Percentiles rank a stretch among this genome's conserved stretches.
These are phyloP conservation scores for Larimichthys polyactis DNA, from an alignment of 2,113 vertebrate genomes.

Conservation along the genomic window DNA sequence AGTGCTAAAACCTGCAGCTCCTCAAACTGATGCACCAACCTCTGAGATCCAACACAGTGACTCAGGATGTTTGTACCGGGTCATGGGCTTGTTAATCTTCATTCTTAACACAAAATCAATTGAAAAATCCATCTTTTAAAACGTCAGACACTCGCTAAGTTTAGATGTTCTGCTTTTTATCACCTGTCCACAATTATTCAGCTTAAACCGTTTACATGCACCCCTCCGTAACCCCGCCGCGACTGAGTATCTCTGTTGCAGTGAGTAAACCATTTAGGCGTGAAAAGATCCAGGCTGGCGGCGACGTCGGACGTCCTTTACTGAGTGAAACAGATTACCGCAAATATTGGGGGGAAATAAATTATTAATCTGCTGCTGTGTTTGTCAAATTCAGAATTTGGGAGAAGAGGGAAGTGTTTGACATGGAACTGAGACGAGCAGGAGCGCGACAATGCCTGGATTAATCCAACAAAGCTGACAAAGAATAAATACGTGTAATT, in stretches of 20 bases:
- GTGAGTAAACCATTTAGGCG: constrained; percentile 33
- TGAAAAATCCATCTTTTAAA: not conserved
- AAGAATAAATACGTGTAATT: not conserved
- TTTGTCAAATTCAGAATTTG: constrained; percentile 11
- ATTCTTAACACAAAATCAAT: not conserved
- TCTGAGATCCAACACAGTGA: not conserved
- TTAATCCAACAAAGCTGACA: not conserved
- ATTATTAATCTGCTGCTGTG: constrained; percentile 5
- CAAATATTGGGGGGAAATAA: not conserved
- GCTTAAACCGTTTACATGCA: constrained; percentile 37
- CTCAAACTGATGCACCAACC: too few species aligned
- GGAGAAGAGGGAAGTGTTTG: not conserved
- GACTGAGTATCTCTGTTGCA: constrained; percentile 4
- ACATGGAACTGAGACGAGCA: not conserved
- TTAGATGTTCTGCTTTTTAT: constrained; percentile 7
- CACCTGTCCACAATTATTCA: not conserved
- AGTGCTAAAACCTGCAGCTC: too few species aligned
- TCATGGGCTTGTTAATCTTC: not conserved
- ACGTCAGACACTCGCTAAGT: not conserved
- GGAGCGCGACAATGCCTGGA: not conserved
- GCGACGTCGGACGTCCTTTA: not conserved
- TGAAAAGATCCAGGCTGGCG: constrained; percentile 31
- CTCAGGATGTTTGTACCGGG: not conserved
- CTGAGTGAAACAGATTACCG: constrained; percentile 13
- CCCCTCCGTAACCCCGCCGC: not conserved